A percentile compares a stretch with the other conserved stretches of the same genome.
These are phyloP conservation scores for Macrostomum lignano DNA, from an alignment of 1,140 invertebrate genomes.

Conservation along the genomic window DNA sequence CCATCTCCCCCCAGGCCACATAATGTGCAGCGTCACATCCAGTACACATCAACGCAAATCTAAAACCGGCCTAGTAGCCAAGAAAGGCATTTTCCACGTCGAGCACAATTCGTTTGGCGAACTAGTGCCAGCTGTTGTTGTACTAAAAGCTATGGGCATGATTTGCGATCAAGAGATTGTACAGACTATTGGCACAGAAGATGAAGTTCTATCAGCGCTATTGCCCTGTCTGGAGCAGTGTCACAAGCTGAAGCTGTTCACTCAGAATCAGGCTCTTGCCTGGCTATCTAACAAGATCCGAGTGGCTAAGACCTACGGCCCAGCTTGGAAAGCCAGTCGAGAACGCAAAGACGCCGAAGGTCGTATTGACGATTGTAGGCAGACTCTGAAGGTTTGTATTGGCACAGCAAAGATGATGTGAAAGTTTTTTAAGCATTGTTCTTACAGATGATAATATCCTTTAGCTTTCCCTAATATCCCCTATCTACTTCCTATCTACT, in stretches of 20 bases:
- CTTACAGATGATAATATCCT: no score
- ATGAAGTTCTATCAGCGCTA: slow-evolving; percentile 46
- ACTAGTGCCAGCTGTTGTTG: slow-evolving; percentile 60
- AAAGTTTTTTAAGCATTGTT: no score
- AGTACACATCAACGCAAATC: slow-evolving; percentile 90
- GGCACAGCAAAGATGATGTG: no score
- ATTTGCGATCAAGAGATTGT: slow-evolving; percentile 73
- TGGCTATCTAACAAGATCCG: slow-evolving; percentile 48
- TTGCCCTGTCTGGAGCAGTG: slow-evolving; percentile 64
- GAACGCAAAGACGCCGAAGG: no score
- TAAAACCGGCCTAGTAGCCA: slow-evolving; percentile 62
- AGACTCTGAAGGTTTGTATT: no score
- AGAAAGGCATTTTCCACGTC: slow-evolving; percentile 62
- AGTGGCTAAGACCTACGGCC: no score
- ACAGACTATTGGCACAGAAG: slow-evolving; percentile 59
- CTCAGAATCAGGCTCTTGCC: no score
- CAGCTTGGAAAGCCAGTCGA: no score
- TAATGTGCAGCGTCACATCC: slow-evolving; percentile 3
- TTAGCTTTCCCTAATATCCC: no score
- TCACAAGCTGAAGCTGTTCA: slow-evolving; percentile 40
- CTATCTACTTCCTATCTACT: no score
- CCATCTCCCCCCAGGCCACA: no score
- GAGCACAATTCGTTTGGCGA: slow-evolving; percentile 79
- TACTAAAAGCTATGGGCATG: slow-evolving; percentile 85
- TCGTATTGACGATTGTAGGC: no score